Conservation (phyloP, 2,888 invertebrate genomes). For the Mellilla xanthometata region DNA sequence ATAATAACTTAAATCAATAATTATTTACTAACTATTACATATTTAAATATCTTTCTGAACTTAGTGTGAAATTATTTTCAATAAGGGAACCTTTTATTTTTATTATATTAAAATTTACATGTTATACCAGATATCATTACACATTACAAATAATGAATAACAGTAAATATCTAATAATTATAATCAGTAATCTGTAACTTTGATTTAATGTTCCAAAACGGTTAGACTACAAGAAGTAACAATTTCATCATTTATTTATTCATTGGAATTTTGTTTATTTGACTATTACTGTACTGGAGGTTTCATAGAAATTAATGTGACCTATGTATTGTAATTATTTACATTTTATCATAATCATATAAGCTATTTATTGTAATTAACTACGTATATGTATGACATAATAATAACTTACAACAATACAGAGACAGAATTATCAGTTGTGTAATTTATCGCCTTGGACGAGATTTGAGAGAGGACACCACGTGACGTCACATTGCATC, state of each 20-base stretch:
- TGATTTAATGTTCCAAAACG: too few species aligned
- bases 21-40: conserved; percentile 11
- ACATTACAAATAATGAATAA: conserved; percentile 38
- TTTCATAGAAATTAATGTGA: conserved; percentile 17
- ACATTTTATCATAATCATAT: conserved; percentile 47
- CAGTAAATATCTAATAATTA: conserved; percentile 30
- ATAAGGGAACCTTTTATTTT: conserved; percentile 19
- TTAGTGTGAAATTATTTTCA: conserved; percentile 9
- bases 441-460: conserved; percentile 56
- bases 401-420: conserved; percentile 47
- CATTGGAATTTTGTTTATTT: too few species aligned
- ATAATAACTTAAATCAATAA: conserved; percentile 30
- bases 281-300: too few species aligned
- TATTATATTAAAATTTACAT: conserved; percentile 41
- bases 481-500: conserved; percentile 36
- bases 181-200: conserved; percentile 5
- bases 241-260: too few species aligned
- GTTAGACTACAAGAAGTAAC: too few species aligned
- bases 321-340: conserved; percentile 52
- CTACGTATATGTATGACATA: conserved; percentile 50
- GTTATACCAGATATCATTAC: conserved; percentile 38
- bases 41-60: conserved; percentile 17
- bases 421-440: conserved; percentile 48
- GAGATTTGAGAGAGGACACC: conserved; percentile 46
- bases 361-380: conserved; percentile 32